Percentiles rank a stretch among this genome's conserved stretches.
These are phyloP conservation scores for Troglohyphantes excavatus DNA, from an alignment of 2,888 invertebrate species.

Conservation along the genomic window DNA sequence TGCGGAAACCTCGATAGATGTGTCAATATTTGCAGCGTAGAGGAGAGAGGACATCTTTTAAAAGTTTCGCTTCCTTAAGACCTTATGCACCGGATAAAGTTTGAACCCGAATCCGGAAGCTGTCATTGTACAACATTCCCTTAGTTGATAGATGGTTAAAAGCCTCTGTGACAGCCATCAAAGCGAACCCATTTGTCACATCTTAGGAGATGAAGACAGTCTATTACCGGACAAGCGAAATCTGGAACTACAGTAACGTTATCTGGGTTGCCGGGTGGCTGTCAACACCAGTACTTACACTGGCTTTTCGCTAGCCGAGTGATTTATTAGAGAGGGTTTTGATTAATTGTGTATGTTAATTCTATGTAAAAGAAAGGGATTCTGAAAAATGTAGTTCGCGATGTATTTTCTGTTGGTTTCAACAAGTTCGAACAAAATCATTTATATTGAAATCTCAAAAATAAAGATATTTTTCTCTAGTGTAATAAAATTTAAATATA, in stretches of 20 bases:
- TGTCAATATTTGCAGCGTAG: constrained; percentile 54
- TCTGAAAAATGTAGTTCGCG: background rate
- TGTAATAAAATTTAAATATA: too few species aligned
- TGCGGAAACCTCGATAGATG: constrained; percentile 31
- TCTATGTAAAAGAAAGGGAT: constrained; percentile 35
- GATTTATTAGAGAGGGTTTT: constrained; percentile 49
- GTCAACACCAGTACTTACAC: constrained; percentile 47
- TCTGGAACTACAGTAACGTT: constrained; percentile 47
- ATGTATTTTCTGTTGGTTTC: background rate
- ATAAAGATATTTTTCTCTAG: too few species aligned
- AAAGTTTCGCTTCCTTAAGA: constrained; percentile 45
- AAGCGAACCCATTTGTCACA: constrained; percentile 62
- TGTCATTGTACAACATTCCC: constrained; percentile 66
- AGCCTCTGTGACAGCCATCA: constrained; percentile 66
- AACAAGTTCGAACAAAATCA: background rate
- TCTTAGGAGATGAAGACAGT: constrained; percentile 60
- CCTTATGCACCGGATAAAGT: constrained; percentile 43
- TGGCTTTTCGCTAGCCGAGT: constrained; percentile 15
- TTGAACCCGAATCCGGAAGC: constrained; percentile 58
- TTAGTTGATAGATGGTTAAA: constrained; percentile 69
- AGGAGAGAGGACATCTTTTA: constrained; percentile 38
- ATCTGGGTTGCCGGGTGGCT: constrained; percentile 46
- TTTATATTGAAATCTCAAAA: too few species aligned
- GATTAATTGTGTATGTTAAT: constrained; percentile 41
- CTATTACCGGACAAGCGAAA: constrained; percentile 64